phyloP scores from a whole-genome alignment of 2,797 vertebrate genomes.

The Spinus pinus region DNA sequence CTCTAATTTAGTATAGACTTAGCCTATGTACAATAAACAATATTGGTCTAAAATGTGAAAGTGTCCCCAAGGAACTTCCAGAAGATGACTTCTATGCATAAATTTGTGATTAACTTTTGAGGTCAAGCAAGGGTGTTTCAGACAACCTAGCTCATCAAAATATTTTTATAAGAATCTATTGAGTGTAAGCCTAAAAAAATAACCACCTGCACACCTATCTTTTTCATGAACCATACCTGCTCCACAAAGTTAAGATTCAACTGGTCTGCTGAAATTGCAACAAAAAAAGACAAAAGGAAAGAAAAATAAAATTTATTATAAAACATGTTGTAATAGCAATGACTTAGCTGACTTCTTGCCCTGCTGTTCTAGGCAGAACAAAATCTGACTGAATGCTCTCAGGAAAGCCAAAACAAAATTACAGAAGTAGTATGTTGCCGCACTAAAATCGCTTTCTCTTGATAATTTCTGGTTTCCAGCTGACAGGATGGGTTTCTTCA shows the following conservation, averaged over 20 bases:
- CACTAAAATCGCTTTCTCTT: slow-evolving; percentile 95
- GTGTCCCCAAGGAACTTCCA: neutral
- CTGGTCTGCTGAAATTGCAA: slow-evolving; percentile 46
- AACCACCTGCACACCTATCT: neutral
- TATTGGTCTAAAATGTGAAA: neutral
- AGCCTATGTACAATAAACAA: neutral
- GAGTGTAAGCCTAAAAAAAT: neutral
- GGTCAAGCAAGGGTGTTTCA: neutral
- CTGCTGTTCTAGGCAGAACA: slow-evolving; percentile 59
- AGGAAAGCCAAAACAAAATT: slow-evolving; percentile 42
- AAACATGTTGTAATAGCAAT: slow-evolving; percentile 70
- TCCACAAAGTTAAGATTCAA: slow-evolving; percentile 28
- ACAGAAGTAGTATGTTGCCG: neutral
- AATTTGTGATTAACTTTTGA: neutral
- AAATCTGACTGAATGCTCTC: slow-evolving; percentile 25
- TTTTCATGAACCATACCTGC: neutral
- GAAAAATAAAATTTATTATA: slow-evolving; percentile 71
- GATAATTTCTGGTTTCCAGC: slow-evolving; percentile 99
- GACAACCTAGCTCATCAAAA: slow-evolving; percentile 6
- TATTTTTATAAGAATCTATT: neutral
- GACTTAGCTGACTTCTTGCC: slow-evolving; percentile 66
- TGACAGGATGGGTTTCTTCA: slow-evolving; percentile 96
- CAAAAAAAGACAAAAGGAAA: slow-evolving; percentile 32
- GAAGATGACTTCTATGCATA: neutral
- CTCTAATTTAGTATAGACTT: neutral